A percentile compares a stretch with the other conserved stretches of the same genome.
These are phyloP conservation scores for Amyelois transitella DNA, from an alignment of 1,140 invertebrate species.

Conservation along the genomic window DNA sequence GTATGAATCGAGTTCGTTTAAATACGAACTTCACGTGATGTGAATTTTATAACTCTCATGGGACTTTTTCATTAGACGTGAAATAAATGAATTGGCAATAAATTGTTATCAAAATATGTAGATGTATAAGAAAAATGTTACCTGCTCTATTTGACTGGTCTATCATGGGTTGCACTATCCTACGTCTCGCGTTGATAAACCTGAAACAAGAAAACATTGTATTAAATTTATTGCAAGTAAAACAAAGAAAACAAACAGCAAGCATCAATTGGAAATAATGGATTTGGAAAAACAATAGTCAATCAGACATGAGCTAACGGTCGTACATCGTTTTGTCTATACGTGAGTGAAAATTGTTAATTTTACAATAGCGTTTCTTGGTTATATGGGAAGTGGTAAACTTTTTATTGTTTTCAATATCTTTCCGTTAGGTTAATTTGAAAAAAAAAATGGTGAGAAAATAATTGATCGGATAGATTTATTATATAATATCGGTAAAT, in stretches of 20 bases:
- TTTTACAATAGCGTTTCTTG: no score
- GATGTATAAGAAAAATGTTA: constrained; percentile 78
- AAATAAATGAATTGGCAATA: no score
- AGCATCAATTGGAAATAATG: background rate
- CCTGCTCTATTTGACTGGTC: constrained; percentile 99
- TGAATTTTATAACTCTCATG: background rate
- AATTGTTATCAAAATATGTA: constrained; percentile 4
- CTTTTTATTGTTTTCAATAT: no score
- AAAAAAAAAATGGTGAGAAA: no score
- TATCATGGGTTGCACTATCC: constrained; percentile 98
- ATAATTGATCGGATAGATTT: no score
- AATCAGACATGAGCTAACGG: background rate
- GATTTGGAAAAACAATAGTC: background rate
- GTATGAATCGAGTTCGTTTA: background rate
- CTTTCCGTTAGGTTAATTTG: no score
- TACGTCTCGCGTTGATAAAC: constrained; percentile 98
- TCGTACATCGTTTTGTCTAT: background rate
- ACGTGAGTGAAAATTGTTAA: no score
- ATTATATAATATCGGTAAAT: no score
- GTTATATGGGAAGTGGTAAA: no score
- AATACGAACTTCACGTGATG: background rate
- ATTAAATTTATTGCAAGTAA: background rate
- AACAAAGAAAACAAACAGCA: background rate
- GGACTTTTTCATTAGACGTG: background rate
- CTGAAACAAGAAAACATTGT: constrained; percentile 77